Evolutionary conservation across 2,888 invertebrate species (phyloP).

Genomic region (Osmoderma eremita): DNA sequence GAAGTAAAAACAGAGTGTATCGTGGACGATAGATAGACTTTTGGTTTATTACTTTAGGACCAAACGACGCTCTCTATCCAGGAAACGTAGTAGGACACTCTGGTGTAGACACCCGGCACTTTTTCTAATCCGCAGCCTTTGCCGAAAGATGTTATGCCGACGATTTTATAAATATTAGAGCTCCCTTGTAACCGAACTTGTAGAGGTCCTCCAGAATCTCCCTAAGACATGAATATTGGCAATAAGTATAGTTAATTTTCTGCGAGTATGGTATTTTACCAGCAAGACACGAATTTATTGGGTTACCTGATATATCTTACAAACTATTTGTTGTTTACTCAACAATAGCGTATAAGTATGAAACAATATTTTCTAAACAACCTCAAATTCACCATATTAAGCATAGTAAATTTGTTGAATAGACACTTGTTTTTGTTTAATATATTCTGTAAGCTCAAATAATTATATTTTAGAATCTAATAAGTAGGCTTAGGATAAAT

Average conservation of each 20-base stretch:
- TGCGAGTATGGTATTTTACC: too few relatives aligned
- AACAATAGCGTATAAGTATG: too few relatives aligned
- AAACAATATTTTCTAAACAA: too few relatives aligned
- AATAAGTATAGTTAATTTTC: not conserved
- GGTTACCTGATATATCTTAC: too few relatives aligned
- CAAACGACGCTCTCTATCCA: constrained; percentile 42
- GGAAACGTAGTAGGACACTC: constrained; percentile 37
- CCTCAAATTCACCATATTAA: too few relatives aligned
- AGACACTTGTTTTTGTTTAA: too few relatives aligned
- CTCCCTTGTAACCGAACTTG: constrained; percentile 50
- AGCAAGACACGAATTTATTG: too few relatives aligned
- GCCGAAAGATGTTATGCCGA: constrained; percentile 43
- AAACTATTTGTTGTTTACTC: too few relatives aligned
- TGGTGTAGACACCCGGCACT: constrained; percentile 41
- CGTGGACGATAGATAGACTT: not conserved
- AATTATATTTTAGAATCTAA: too few relatives aligned
- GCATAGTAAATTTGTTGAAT: too few relatives aligned
- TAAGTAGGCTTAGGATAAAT: too few relatives aligned
- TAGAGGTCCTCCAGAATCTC: constrained; percentile 73
- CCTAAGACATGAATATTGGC: constrained; percentile 58
- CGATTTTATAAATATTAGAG: constrained; percentile 24
- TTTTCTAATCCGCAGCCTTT: constrained; percentile 40
- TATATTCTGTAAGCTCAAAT: too few relatives aligned
- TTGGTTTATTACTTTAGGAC: constrained; percentile 19
- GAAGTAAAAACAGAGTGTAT: not conserved